These are phyloP conservation scores for Corythornis vintsioides DNA, from an alignment of 2,113 vertebrate species.

Conservation along the genomic window DNA sequence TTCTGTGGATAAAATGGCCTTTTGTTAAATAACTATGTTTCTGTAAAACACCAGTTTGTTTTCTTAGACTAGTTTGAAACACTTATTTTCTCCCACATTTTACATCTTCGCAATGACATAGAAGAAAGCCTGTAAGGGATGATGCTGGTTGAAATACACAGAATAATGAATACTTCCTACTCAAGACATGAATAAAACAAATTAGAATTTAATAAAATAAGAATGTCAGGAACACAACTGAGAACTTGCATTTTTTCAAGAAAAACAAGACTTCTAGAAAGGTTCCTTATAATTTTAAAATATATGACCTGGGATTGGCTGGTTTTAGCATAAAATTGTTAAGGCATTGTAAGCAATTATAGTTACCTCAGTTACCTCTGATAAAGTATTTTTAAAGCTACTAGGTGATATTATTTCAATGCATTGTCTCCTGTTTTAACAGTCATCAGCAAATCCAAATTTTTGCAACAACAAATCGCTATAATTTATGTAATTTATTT, in stretches of 20 bases:
- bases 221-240: neutral
- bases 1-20: conserved; percentile 31
- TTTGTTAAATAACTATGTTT: neutral
- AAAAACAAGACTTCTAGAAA: conserved; percentile 48
- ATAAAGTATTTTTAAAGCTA: conserved; percentile 18
- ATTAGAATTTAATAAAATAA: conserved; percentile 56
- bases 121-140: neutral
- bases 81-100: neutral
- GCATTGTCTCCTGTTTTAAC: conserved; percentile 2
- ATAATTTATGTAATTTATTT: conserved; percentile 1
- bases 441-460: conserved; percentile 13
- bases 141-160: neutral
- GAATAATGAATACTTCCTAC: conserved; percentile 38
- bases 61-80: conserved; percentile 1
- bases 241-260: conserved; percentile 52
- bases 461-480: conserved; percentile 7
- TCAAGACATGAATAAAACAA: conserved; percentile 10
- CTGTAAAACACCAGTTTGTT: neutral
- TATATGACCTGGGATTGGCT: conserved; percentile 36
- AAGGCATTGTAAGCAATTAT: conserved; percentile 46
- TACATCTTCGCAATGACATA: conserved; percentile 18
- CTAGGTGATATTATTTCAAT: neutral
- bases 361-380: conserved; percentile 49
- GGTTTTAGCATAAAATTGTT: conserved; percentile 38
- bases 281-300: conserved; percentile 57